Conservation (phyloP, 2,113 vertebrate species). For the Gracilinanus agilis region DNA sequence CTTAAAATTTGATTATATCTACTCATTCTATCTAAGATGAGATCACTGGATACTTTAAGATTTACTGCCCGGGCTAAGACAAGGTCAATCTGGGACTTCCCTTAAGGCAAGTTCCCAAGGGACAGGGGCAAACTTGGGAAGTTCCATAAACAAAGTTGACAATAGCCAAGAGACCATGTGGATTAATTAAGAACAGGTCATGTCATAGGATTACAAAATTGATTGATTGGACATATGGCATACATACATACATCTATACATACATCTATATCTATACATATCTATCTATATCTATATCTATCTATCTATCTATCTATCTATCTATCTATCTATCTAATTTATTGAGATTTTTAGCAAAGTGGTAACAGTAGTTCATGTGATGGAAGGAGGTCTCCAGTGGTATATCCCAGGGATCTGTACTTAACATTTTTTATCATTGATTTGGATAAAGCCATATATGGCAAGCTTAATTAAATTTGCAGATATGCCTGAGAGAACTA, state of each 20-base stretch:
- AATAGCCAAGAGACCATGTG: not conserved
- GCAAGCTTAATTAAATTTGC: not conserved
- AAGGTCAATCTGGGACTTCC: too few species aligned
- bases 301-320: too few species aligned
- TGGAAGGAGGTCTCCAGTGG: not conserved
- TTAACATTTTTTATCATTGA: not conserved
- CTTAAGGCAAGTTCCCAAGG: too few species aligned
- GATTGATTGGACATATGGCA: not conserved
- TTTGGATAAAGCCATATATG: not conserved
- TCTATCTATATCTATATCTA: too few species aligned
- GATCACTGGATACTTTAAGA: too few species aligned
- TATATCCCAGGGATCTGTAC: not conserved
- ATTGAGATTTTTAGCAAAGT: not conserved
- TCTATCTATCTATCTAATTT: too few species aligned
- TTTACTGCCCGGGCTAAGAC: too few species aligned
- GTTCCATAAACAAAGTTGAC: too few species aligned
- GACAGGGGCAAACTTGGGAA: too few species aligned
- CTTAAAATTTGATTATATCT: too few species aligned
- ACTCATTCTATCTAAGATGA: too few species aligned
- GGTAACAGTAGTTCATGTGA: not conserved
- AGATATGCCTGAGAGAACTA: not conserved
- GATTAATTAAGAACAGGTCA: not conserved
- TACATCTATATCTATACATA: too few species aligned
- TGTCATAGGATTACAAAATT: not conserved
- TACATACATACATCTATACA: not conserved